Percentiles rank a stretch among this genome's conserved stretches.
phyloP scores from a whole-genome alignment of 2,888 invertebrate genomes.

The Caenorhabditis sp. region DNA sequence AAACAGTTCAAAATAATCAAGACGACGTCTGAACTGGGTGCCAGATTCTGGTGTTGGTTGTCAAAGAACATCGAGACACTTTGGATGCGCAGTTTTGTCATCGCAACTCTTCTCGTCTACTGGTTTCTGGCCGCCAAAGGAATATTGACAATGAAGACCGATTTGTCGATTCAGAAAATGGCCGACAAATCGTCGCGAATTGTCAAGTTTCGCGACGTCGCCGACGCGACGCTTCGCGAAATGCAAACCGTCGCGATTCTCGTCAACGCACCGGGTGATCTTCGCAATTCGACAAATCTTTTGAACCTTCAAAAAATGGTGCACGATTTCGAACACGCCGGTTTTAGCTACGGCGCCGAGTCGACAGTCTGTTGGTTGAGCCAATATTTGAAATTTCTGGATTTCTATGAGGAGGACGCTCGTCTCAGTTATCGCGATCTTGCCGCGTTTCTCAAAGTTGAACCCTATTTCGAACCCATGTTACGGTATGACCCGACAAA shows the following conservation, averaged over 20 bases:
- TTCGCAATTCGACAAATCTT: conserved; percentile 34
- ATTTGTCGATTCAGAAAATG: conserved; percentile 56
- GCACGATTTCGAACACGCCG: conserved; percentile 25
- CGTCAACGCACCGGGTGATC: conserved; percentile 46
- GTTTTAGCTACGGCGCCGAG: conserved; percentile 45
- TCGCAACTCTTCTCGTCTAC: conserved; percentile 28
- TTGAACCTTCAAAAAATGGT: conserved; percentile 28
- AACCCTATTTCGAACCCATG: conserved; percentile 36
- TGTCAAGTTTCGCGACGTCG: conserved; percentile 49
- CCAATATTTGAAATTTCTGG: conserved; percentile 48
- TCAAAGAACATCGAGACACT: conserved; percentile 38
- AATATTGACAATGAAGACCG: conserved; percentile 47
- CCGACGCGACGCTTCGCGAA: conserved; percentile 35
- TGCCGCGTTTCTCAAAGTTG: conserved; percentile 35
- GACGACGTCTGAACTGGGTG: conserved; percentile 24
- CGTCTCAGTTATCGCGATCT: conserved; percentile 43
- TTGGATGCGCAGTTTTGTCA: conserved; percentile 16
- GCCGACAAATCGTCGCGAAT: conserved; percentile 43
- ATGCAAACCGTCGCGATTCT: conserved; percentile 55
- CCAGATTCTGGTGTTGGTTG: conserved; percentile 40
- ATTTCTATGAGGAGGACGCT: conserved; percentile 36
- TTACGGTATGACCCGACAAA: conserved; percentile 33
- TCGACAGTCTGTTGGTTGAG: conserved; percentile 54
- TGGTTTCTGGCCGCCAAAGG: conserved; percentile 54
- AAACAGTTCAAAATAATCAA: conserved; percentile 14